Base-by-base conservation (phyloP, 2,888 invertebrate genomes). In the Pandemis heparana region DNA sequence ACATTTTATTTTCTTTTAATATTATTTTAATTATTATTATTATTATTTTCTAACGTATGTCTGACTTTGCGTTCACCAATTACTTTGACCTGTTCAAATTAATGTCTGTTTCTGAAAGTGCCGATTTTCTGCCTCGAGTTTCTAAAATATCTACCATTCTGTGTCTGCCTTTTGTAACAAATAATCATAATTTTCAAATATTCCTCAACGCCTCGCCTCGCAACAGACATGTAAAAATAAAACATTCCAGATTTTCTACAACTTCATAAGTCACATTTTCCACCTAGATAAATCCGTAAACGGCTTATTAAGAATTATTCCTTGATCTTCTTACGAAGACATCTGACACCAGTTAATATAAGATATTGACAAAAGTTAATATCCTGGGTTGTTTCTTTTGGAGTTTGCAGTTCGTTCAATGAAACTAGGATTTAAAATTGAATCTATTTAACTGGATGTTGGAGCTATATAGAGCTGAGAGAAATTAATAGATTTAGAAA, bases 321-420 rank as follows among this genome's bases (percentile, higher is more conserved):
- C 10, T 10, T 2, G 39, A 39, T 6, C 39, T 56, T 9, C 56
- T 56, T 8, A n/a, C 60, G 12, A 59, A 59, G 32, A 32, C 32
- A 32, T 60, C 60, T 6, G 39, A 39, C 1, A 6, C 10, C 39
- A n/a, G 60, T 60, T 60, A 39, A 60, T 60, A 60, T 60, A 14
- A 60, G 60, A 60, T 60, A 38, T 60, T n/a, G 18, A n/a, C 38
- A 60, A 23, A 38, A n/a, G n/a, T 60, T 60, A 60, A 60, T 60
- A 60, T 60, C 60, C 39, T 60, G 39, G 14, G 12, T 14, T 59
- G 23, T 59, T 59, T 32, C 12, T 60, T n/a, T 60, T n/a, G 14
- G 32, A 14, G 32, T n/a, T 9, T 38, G 23, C 59, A 59, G 60
- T 14, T 16, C 39, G 7, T 60, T 39, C n/a, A 7, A 12, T 23